Conservation (phyloP, 2,113 vertebrate genomes). For the Barbus barbus region DNA sequence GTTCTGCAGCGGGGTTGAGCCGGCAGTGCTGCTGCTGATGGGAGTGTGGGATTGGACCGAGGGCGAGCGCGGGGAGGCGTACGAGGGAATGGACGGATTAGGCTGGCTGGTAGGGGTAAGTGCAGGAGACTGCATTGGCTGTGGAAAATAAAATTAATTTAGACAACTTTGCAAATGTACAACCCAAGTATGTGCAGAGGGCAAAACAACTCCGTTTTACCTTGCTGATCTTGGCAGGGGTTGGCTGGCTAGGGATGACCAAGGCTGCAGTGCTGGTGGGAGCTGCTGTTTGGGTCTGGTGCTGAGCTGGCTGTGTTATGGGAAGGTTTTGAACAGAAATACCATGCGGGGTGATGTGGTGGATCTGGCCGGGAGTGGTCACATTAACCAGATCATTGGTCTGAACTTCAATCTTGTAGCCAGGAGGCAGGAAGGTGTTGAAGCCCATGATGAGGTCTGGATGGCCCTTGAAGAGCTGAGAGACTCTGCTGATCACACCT, state of each 20-base stretch:
- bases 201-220: constrained; percentile 64
- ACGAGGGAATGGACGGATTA: constrained; percentile 89
- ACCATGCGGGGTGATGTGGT: constrained; percentile 95
- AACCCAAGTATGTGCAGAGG: background rate
- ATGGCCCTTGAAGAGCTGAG: constrained; percentile 98
- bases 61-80: constrained; percentile 91
- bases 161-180: background rate
- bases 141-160: background rate
- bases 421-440: constrained; percentile 97
- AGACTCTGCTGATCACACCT: constrained; percentile 97
- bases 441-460: constrained; percentile 99
- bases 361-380: constrained; percentile 95
- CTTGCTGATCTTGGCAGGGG: constrained; percentile 88
- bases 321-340: constrained; percentile 87
- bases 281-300: constrained; percentile 68
- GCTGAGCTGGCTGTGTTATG: constrained; percentile 57
- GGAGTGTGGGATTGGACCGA: constrained; percentile 92
- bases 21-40: constrained; percentile 87
- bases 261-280: constrained; percentile 76
- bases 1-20: constrained; percentile 91
- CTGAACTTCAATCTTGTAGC: constrained; percentile 99
- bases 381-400: constrained; percentile 97
- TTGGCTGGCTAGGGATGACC: constrained; percentile 82
- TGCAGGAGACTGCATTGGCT: constrained; percentile 93
- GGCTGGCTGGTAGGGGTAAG: constrained; percentile 92